A percentile compares a stretch with the other conserved stretches of the same genome.
Conservation (phyloP, 2,797 vertebrate genomes). For the Gymnoscopelus braueri region DNA sequence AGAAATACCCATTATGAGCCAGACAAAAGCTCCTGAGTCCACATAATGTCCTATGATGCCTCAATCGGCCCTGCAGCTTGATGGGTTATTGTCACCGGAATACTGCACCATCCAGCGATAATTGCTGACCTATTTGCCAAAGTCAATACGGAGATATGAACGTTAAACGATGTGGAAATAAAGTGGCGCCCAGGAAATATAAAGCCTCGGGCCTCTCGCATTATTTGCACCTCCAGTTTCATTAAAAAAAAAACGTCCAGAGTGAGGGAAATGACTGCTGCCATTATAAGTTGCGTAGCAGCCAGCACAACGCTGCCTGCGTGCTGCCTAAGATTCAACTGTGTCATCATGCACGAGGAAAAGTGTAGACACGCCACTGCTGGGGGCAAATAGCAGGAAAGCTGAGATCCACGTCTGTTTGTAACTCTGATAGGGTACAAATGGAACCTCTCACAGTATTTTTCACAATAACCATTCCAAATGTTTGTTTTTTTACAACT, state of each 20-base stretch:
- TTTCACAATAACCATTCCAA: too few species aligned
- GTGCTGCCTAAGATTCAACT: constrained; percentile 47
- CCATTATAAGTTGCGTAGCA: constrained; percentile 66
- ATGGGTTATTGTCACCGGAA: constrained; percentile 72
- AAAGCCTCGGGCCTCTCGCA: constrained; percentile 36
- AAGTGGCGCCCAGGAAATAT: constrained; percentile 55
- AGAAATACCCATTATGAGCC: too few species aligned
- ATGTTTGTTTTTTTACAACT: too few species aligned
- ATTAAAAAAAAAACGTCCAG: constrained; percentile 41
- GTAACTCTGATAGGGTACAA: too few species aligned
- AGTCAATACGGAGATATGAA: constrained; percentile 68
- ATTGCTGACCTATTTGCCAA: constrained; percentile 74
- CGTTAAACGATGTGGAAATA: constrained; percentile 58
- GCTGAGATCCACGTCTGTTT: too few species aligned
- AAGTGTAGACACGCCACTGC: constrained; percentile 58
- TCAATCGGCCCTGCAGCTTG: constrained; percentile 76
- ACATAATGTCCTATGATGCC: constrained; percentile 51
- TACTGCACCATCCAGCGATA: constrained; percentile 60
- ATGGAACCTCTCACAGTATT: too few species aligned
- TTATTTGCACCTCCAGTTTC: constrained; percentile 66
- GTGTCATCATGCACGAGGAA: neutral
- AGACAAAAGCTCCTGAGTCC: too few species aligned
- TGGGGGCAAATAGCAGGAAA: neutral
- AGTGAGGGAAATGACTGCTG: constrained; percentile 60
- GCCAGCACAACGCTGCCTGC: constrained; percentile 43